phyloP scores from a whole-genome alignment of 2,888 invertebrate genomes.

The Malthinus seriepunctatus region DNA sequence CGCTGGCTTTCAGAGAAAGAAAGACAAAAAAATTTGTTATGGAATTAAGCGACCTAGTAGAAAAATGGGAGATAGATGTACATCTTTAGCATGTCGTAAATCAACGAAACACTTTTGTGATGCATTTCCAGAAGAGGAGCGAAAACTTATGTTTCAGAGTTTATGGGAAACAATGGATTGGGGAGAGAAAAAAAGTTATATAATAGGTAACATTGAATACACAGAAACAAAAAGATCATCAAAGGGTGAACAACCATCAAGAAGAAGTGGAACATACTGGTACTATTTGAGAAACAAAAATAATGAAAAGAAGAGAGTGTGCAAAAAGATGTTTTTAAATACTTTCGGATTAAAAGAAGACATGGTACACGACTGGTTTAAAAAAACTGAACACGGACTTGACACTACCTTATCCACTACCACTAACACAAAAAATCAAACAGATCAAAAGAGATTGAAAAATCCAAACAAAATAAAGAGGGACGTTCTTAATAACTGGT shows the following conservation, averaged over 20 bases:
- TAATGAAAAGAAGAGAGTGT: constrained; percentile 3
- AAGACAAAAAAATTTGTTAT: too few species aligned
- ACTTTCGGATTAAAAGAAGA: constrained; percentile 5
- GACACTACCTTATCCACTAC: background rate
- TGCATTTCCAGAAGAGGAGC: background rate
- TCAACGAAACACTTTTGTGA: constrained; percentile 5
- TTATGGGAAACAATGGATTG: constrained; percentile 7
- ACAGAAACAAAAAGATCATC: constrained; percentile 1
- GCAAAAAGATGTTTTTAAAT: constrained; percentile 11
- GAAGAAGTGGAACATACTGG: constrained; percentile 1
- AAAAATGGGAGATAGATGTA: background rate
- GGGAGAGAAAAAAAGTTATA: constrained; percentile 6
- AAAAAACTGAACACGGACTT: constrained; percentile 8
- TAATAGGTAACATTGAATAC: background rate
- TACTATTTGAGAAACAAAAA: constrained; percentile 8
- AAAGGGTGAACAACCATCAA: background rate
- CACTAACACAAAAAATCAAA: background rate
- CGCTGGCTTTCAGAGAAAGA: too few species aligned
- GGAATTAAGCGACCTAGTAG: too few species aligned
- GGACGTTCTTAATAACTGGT: background rate
- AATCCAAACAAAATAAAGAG: background rate
- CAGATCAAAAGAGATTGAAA: background rate
- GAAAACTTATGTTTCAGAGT: background rate
- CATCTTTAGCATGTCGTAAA: constrained; percentile 1
- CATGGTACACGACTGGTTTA: constrained; percentile 9